These are phyloP conservation scores for Choristoneura fumiferana DNA, from an alignment of 1,140 invertebrate genomes.

Conservation along the genomic window DNA sequence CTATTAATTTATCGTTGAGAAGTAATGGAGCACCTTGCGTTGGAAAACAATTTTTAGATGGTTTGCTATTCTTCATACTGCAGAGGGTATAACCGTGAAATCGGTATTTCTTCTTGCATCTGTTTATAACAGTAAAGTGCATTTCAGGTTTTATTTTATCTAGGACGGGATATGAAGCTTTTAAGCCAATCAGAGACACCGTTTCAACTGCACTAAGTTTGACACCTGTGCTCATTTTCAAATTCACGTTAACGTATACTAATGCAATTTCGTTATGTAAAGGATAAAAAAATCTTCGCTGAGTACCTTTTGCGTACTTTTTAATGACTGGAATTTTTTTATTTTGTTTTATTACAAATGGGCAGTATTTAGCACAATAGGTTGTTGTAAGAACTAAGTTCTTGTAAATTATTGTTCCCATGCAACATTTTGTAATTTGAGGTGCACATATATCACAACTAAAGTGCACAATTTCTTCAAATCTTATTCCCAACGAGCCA, in stretches of 20 bases:
- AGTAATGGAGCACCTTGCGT: constrained; percentile 43
- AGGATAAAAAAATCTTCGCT: constrained; percentile 10
- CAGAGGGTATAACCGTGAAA: constrained; percentile 34
- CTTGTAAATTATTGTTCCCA: constrained; percentile 37
- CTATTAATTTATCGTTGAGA: constrained; percentile 32
- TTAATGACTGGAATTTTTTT: constrained; percentile 23
- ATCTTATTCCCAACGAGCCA: not conserved
- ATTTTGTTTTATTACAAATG: constrained; percentile 21
- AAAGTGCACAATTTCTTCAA: constrained; percentile 27
- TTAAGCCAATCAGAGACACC: constrained; percentile 23
- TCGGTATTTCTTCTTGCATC: constrained; percentile 16
- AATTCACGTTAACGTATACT: constrained; percentile 5
- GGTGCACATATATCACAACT: constrained; percentile 23
- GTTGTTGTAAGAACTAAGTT: constrained; percentile 43
- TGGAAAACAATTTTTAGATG: constrained; percentile 9
- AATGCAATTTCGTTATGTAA: constrained; percentile 24
- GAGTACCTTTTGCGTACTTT: constrained; percentile 25
- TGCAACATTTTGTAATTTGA: constrained; percentile 28
- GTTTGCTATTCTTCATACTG: constrained; percentile 22
- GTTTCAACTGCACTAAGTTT: constrained; percentile 29
- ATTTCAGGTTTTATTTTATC: constrained; percentile 21
- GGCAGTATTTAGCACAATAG: constrained; percentile 39
- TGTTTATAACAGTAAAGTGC: constrained; percentile 20
- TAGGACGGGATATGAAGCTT: constrained; percentile 27
- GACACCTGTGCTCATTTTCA: constrained; percentile 12